Conservation (phyloP, 2,113 vertebrate genomes). For the Pachycephala philippinensis region DNA sequence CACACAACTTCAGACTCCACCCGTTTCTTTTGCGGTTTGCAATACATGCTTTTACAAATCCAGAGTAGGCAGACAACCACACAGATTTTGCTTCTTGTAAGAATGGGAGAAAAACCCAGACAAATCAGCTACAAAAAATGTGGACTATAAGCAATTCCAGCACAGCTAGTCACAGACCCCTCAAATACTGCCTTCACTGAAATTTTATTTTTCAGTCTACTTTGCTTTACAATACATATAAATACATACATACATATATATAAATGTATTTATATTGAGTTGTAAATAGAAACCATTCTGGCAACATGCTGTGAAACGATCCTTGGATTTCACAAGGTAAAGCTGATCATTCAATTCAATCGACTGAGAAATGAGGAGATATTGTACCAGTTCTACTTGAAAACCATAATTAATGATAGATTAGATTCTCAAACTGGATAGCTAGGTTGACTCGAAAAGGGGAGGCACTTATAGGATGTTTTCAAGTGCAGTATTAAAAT, state of each 20-base stretch:
- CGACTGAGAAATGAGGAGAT: neutral
- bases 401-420: neutral
- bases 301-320: neutral
- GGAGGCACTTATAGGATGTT: neutral
- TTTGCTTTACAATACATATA: neutral
- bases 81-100: neutral
- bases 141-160: neutral
- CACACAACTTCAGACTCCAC: neutral
- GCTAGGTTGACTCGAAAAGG: neutral
- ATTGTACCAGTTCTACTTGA: neutral
- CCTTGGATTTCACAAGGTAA: neutral
- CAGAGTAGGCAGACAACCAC: neutral
- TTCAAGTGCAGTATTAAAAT: neutral
- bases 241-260: accelerated
- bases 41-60: neutral
- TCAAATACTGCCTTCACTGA: neutral
- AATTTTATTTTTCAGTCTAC: neutral
- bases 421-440: neutral
- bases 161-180: neutral
- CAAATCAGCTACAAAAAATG: neutral
- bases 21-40: neutral
- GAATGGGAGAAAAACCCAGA: neutral
- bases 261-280: neutral
- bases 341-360: neutral
- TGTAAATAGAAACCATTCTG: neutral